These are phyloP conservation scores for Merodon equestris DNA, from an alignment of 2,888 invertebrate species.

Conservation along the genomic window DNA sequence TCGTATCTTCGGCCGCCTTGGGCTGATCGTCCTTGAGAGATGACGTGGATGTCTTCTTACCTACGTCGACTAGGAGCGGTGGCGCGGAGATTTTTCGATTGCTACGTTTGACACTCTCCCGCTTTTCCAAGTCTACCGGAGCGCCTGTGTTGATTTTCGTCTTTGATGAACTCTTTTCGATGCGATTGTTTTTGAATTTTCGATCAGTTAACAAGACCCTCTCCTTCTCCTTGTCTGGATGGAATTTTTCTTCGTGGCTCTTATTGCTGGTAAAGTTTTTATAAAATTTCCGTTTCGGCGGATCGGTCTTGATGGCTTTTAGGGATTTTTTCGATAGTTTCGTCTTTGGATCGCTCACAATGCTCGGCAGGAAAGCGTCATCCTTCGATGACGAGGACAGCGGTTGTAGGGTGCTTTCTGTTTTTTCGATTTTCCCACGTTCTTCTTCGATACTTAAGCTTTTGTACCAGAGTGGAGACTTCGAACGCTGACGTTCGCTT, in stretches of 20 bases:
- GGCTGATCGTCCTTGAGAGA: slow-evolving; percentile 21
- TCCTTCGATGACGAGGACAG: not conserved
- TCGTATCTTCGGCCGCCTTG: slow-evolving; percentile 52
- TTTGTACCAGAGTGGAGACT: slow-evolving; percentile 70
- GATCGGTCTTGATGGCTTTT: slow-evolving; percentile 71
- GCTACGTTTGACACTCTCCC: slow-evolving; percentile 72
- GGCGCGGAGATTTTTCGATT: slow-evolving; percentile 73
- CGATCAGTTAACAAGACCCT: slow-evolving; percentile 75
- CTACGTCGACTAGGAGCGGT: slow-evolving; percentile 53
- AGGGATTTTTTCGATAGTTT: slow-evolving; percentile 69
- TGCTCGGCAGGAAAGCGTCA: not conserved
- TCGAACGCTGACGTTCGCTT: slow-evolving; percentile 69
- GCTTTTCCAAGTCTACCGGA: slow-evolving; percentile 71
- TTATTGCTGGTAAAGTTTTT: slow-evolving; percentile 64
- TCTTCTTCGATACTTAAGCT: slow-evolving; percentile 61
- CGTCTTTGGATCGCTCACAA: slow-evolving; percentile 64
- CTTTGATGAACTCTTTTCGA: slow-evolving; percentile 76
- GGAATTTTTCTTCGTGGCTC: slow-evolving; percentile 54
- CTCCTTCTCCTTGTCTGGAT: slow-evolving; percentile 71
- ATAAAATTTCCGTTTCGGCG: slow-evolving; percentile 64
- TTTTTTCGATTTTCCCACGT: slow-evolving; percentile 22
- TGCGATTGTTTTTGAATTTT: slow-evolving; percentile 76
- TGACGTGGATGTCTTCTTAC: slow-evolving; percentile 21
- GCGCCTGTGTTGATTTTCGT: slow-evolving; percentile 72
- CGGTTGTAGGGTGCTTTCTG: slow-evolving; percentile 3